Evolutionary conservation across 2,113 vertebrate genomes (phyloP).

Genomic region (Callionymus lyra): DNA sequence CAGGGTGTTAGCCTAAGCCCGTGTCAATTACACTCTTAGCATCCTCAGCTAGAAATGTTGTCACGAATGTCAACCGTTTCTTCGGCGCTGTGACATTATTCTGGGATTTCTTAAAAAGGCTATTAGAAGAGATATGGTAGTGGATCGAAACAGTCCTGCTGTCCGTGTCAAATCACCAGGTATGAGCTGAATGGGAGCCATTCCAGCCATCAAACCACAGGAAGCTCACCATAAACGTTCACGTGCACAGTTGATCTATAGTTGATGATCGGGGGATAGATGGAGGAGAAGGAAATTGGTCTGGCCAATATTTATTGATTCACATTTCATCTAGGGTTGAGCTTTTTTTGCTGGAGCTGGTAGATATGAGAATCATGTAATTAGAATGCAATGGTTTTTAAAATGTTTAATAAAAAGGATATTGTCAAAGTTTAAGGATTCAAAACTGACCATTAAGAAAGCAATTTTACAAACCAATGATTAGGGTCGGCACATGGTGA

Average conservation of each 20-base stretch:
- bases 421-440: too few relatives aligned
- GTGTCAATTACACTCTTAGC: constrained; percentile 6
- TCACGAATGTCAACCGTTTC: too few relatives aligned
- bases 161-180: constrained; percentile 17
- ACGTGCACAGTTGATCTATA: constrained; percentile 7
- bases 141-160: too few relatives aligned
- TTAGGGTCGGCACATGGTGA: too few relatives aligned
- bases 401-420: too few relatives aligned
- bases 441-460: too few relatives aligned
- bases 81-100: too few relatives aligned
- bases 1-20: constrained; percentile 11
- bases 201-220: constrained; percentile 22
- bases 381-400: not conserved
- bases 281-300: constrained; percentile 9
- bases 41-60: not conserved
- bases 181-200: constrained; percentile 18
- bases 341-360: constrained; percentile 25
- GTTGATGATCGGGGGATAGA: constrained; percentile 9
- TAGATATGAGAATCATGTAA: constrained; percentile 9
- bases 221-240: constrained; percentile 19
- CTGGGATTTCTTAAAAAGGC: too few relatives aligned
- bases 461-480: too few relatives aligned
- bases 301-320: constrained; percentile 39
- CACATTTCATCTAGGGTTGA: constrained; percentile 32
- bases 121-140: constrained; percentile 1